These are phyloP conservation scores for Heliconius ethilla DNA, from an alignment of 2,888 invertebrate species.

Conservation along the genomic window DNA sequence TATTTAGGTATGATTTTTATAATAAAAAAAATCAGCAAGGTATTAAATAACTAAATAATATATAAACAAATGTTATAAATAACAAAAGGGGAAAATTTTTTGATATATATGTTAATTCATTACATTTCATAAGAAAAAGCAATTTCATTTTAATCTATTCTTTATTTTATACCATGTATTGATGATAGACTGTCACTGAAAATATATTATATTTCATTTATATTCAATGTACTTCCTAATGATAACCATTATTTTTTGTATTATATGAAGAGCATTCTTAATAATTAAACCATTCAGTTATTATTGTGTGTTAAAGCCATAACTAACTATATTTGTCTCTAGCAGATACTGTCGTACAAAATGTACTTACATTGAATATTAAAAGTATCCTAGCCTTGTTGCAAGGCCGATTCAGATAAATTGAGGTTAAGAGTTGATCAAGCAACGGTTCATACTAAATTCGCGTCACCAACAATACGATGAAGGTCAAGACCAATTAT, in stretches of 20 bases:
- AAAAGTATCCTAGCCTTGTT: conserved; percentile 19
- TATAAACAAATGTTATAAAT: no score
- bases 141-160: background rate
- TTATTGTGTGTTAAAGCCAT: no score
- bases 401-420: conserved; percentile 26
- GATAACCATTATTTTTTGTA: no score
- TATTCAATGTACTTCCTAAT: no score
- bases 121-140: background rate
- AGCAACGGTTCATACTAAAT: conserved; percentile 19
- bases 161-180: background rate
- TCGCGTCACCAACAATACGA: conserved; percentile 3
- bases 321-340: background rate
- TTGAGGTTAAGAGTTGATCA: conserved; percentile 27
- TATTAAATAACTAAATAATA: no score
- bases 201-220: no score
- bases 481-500: conserved; percentile 10
- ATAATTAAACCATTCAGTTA: no score
- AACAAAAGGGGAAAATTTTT: no score
- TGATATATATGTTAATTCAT: background rate
- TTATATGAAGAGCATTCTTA: no score
- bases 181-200: no score
- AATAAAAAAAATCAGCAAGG: no score
- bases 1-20: no score
- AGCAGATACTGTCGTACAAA: background rate
- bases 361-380: conserved; percentile 19